A percentile compares a stretch with the other conserved stretches of the same genome.
Conservation (phyloP, 2,797 vertebrate species). For the Myotis findleyi region DNA sequence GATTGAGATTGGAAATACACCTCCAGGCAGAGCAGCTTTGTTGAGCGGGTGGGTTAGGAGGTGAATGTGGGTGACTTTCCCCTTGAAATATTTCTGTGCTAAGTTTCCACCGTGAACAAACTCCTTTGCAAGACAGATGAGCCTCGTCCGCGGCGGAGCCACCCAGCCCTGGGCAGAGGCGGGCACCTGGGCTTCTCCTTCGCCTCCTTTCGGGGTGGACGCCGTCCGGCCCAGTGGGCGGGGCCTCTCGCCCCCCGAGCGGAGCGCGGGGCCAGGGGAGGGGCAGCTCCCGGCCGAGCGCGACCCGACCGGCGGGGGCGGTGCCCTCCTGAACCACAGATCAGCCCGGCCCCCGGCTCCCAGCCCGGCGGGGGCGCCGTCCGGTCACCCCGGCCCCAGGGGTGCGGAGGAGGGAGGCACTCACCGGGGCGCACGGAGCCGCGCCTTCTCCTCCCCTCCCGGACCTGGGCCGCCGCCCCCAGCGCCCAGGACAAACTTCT, state of each 20-base stretch:
- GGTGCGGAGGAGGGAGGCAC: neutral
- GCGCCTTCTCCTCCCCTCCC: slow-evolving; percentile 23
- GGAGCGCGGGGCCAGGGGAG: neutral
- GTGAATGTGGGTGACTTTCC: neutral
- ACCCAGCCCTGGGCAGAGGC: neutral
- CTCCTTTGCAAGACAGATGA: neutral
- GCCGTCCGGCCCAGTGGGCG: neutral
- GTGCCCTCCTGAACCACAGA: neutral
- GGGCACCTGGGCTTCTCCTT: neutral
- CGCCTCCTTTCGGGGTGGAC: neutral
- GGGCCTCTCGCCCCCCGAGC: neutral
- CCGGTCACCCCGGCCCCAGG: neutral
- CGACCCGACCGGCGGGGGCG: neutral
- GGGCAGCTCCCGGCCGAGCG: neutral
- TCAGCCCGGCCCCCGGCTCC: neutral
- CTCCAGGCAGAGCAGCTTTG: neutral
- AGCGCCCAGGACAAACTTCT: slow-evolving; percentile 69
- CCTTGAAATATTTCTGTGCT: neutral
- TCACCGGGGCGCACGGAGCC: neutral
- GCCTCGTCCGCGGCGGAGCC: neutral
- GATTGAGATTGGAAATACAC: neutral
- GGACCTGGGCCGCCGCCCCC: slow-evolving; percentile 30
- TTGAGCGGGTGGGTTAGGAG: neutral
- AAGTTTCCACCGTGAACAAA: slow-evolving; percentile 17
- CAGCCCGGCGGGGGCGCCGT: neutral